Conservation (phyloP, 1,140 invertebrate genomes). For the Babylonia areolata region DNA sequence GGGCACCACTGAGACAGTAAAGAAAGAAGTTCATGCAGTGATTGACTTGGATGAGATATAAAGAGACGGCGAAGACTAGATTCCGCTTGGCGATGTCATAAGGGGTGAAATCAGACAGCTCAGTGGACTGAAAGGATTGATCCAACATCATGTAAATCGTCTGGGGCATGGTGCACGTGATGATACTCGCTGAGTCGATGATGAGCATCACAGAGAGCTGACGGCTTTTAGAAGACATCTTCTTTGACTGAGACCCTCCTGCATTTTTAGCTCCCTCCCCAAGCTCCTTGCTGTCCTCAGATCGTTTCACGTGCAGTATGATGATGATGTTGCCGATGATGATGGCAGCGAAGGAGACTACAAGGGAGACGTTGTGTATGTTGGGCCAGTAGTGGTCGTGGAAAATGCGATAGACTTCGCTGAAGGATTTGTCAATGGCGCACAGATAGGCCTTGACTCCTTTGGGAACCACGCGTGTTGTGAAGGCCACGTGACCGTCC, state of each 20-base stretch:
- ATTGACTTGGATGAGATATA: constrained; percentile 65
- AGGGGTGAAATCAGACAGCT: constrained; percentile 3
- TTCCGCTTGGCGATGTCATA: constrained; percentile 35
- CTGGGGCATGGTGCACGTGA: constrained; percentile 63
- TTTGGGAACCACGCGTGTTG: constrained; percentile 48
- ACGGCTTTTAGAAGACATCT: constrained; percentile 37
- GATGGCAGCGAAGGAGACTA: constrained; percentile 56
- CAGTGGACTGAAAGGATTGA: constrained; percentile 34
- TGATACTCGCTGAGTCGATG: constrained; percentile 58
- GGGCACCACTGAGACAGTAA: constrained; percentile 62
- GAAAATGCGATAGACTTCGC: constrained; percentile 42
- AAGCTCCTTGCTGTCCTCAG: constrained; percentile 40
- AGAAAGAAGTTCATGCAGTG: constrained; percentile 64
- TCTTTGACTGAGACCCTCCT: not conserved
- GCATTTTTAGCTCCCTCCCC: not conserved
- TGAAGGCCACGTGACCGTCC: constrained; percentile 51
- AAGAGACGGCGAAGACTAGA: constrained; percentile 51
- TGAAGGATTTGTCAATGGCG: constrained; percentile 47
- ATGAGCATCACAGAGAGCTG: constrained; percentile 64
- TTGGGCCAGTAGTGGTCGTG: constrained; percentile 57
- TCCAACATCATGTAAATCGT: constrained; percentile 48
- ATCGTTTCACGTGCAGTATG: constrained; percentile 47
- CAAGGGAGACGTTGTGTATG: constrained; percentile 59
- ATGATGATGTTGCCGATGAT: constrained; percentile 69
- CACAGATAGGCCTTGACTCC: constrained; percentile 52